Conservation (phyloP, 2,888 invertebrate species). For the Catocala sponsa region DNA sequence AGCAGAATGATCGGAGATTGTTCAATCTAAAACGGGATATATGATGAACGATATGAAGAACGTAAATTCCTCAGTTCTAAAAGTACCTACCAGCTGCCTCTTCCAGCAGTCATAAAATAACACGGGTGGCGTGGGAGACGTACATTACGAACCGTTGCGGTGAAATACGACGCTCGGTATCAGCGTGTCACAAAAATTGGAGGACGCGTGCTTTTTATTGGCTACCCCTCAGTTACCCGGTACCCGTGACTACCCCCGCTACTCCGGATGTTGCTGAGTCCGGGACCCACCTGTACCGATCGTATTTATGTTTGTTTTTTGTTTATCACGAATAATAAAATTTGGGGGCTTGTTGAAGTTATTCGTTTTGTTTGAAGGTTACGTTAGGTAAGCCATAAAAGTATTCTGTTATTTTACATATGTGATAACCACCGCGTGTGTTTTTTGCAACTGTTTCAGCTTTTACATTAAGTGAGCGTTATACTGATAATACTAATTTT, state of each 20-base stretch:
- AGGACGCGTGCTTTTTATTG: conserved; percentile 74
- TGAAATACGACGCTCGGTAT: conserved; percentile 72
- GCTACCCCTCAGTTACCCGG: conserved; percentile 32
- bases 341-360: conserved; percentile 11
- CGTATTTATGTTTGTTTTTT: conserved; percentile 50
- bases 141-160: conserved; percentile 72
- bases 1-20: too few species aligned
- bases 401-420: too few species aligned
- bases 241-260: conserved; percentile 19
- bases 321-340: conserved; percentile 26
- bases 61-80: neutral
- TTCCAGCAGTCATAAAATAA: conserved; percentile 42
- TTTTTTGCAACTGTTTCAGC: too few species aligned
- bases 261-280: conserved; percentile 49
- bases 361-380: neutral
- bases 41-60: too few species aligned
- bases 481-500: too few species aligned
- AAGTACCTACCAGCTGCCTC: conserved; percentile 31
- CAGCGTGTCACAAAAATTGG: conserved; percentile 76
- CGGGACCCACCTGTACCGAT: conserved; percentile 55
- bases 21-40: too few species aligned
- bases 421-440: too few species aligned
- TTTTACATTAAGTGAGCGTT: too few species aligned
- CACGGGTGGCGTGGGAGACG: conserved; percentile 64
- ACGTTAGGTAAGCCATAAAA: neutral